A percentile compares a stretch with the other conserved stretches of the same genome.
Evolutionary conservation across 1,140 invertebrate genomes (phyloP).

Genomic region (Akabosia matsudoensis): DNA sequence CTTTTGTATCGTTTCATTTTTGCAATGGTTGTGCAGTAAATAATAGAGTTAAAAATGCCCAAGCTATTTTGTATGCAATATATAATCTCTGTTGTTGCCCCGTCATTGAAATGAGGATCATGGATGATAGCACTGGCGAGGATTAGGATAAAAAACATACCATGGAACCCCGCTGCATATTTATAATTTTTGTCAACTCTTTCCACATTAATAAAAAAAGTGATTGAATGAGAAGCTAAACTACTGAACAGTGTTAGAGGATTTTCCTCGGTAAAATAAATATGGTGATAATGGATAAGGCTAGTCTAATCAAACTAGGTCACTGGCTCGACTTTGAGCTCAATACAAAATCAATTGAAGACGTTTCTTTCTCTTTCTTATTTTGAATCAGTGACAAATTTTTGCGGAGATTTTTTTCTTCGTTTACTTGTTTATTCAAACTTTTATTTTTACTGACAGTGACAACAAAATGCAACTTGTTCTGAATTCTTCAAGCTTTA

Average conservation of each 20-base stretch:
- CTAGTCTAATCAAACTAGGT: conserved; percentile 18
- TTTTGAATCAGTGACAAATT: not conserved
- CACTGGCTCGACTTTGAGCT: conserved; percentile 24
- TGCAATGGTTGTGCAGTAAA: too few species aligned
- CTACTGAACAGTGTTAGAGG: too few species aligned
- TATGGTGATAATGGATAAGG: conserved; percentile 13
- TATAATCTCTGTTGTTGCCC: too few species aligned
- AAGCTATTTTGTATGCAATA: too few species aligned
- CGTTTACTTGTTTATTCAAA: not conserved
- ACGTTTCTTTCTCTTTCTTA: not conserved
- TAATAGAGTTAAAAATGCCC: too few species aligned
- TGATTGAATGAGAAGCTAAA: too few species aligned
- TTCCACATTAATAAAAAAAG: too few species aligned
- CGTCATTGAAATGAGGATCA: conserved; percentile 16
- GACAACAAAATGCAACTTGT: not conserved
- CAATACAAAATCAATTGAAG: conserved; percentile 21
- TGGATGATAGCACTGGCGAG: not conserved
- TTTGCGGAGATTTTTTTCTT: not conserved
- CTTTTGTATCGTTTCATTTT: not conserved
- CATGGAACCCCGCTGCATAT: too few species aligned
- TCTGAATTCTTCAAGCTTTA: too few species aligned
- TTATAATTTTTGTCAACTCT: too few species aligned
- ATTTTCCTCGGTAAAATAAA: not conserved
- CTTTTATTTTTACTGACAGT: not conserved
- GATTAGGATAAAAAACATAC: not conserved